These are phyloP conservation scores for Meliscaeva auricollis DNA, from an alignment of 2,888 invertebrate genomes.

Conservation along the genomic window DNA sequence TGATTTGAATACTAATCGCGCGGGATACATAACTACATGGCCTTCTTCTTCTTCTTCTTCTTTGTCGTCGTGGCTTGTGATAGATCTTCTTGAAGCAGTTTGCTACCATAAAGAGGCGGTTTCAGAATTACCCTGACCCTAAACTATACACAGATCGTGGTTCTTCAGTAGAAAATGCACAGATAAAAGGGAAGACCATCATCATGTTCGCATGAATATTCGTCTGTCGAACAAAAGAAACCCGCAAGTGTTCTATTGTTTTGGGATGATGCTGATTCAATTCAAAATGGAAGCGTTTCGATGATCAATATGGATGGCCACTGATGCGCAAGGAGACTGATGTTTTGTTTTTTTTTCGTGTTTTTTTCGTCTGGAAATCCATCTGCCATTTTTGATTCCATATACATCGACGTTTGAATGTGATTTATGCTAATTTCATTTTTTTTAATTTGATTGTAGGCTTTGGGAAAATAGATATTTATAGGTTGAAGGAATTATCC, in stretches of 20 bases:
- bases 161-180: conserved; percentile 20
- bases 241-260: conserved; percentile 71
- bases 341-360: neutral
- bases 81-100: conserved; percentile 60
- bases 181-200: conserved; percentile 16
- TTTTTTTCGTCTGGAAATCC: conserved; percentile 47
- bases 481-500: conserved; percentile 17
- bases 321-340: neutral
- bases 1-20: conserved; percentile 76
- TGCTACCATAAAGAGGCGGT: conserved; percentile 75
- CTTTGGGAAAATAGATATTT: neutral
- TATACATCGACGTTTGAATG: conserved; percentile 30
- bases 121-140: conserved; percentile 69
- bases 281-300: conserved; percentile 75
- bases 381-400: conserved; percentile 70
- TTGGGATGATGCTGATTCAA: conserved; percentile 44
- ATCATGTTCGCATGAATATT: too few relatives aligned
- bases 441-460: conserved; percentile 56
- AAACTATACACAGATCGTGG: conserved; percentile 63
- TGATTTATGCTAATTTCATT: conserved; percentile 75
- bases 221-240: conserved; percentile 48
- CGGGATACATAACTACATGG: conserved; percentile 57
- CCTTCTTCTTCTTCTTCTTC: neutral
- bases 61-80: conserved; percentile 22
- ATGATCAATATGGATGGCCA: conserved; percentile 66